Evolutionary conservation across 2,888 invertebrate species (phyloP), one percentile per base, ranked within the genome.

Genomic region (Choreutis nemorana): DNA sequence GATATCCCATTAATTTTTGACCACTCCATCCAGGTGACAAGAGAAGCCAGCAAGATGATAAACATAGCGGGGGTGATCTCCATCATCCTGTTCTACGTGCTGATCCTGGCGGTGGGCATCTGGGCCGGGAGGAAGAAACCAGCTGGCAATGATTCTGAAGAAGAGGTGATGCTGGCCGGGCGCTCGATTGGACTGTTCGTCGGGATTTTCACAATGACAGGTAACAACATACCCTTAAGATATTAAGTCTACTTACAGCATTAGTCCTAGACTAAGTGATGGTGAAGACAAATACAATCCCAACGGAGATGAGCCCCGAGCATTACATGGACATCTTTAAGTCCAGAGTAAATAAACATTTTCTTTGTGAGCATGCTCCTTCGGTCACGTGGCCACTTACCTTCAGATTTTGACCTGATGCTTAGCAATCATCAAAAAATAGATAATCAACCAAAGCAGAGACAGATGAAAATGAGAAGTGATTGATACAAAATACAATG

Each of bases 131-230:
- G 95, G 50, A 98, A 97, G 80, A 96, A 96, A 61, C 89, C 89
- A 40, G 71, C 85, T 4, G 91, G 91, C 44, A 89, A 93, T 78
- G 90, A 91, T 71, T 92, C 92, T 29, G 94, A 94, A 62, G 98
- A 97, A 73, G 97, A 98, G 73, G 96, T 98, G 33, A 98, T 99
- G 97, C 77, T 99, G 60, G 99, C 98, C 0, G 98, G 98, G 5
- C 83, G 98, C 35, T 97, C 97, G 59, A 97, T 99, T 55, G 94
- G 98, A 4, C 82, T 97, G 29, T 90, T 98, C 59, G 97, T 99
- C 33, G 98, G 98, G 26, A 94, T 97, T 50, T 98, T 99, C 59
- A 99, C 98, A 15, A 99, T 99, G 98, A 99, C 98, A 59, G 94
- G 94, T 94, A 60, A 65, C 60, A 14, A 2, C 3, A 4, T 6